Evolutionary conservation across 1,140 invertebrate species (phyloP).

Genomic region (Drosophila pectinifera): DNA sequence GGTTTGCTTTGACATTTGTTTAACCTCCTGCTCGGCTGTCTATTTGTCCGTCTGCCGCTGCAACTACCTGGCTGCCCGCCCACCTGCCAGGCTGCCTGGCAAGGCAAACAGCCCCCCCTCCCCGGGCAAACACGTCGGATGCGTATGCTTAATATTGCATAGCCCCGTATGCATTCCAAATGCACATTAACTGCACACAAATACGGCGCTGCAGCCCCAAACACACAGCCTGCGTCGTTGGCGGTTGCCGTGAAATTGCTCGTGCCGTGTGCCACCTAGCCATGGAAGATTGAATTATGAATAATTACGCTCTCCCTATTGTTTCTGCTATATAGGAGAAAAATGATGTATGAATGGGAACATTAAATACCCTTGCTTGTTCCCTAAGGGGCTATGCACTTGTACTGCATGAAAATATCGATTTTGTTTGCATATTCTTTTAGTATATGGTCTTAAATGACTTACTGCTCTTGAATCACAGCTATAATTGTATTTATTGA

Average conservation of each 20-base stretch:
- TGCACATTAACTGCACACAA: slow-evolving; percentile 75
- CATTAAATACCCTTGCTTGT: slow-evolving; percentile 2
- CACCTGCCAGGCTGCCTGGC: neutral
- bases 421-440: no score
- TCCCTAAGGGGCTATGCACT: no score
- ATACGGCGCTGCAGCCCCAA: slow-evolving; percentile 9
- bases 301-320: slow-evolving; percentile 66
- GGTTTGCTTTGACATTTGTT: slow-evolving; percentile 71
- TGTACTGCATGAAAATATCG: no score
- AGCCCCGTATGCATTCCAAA: slow-evolving; percentile 73
- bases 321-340: slow-evolving; percentile 2
- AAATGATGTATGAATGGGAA: neutral
- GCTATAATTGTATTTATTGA: no score
- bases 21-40: slow-evolving; percentile 50
- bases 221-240: slow-evolving; percentile 41
- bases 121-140: slow-evolving; percentile 61
- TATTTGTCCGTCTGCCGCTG: slow-evolving; percentile 10
- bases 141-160: slow-evolving; percentile 79
- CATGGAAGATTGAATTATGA: slow-evolving; percentile 79
- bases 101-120: slow-evolving; percentile 19
- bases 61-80: neutral
- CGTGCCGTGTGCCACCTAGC: slow-evolving; percentile 56
- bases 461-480: no score
- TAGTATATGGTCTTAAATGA: no score
- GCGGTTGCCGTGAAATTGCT: slow-evolving; percentile 63